Evolutionary conservation across 2,888 invertebrate species (phyloP).

Genomic region (Dolichopus griseipennis): DNA sequence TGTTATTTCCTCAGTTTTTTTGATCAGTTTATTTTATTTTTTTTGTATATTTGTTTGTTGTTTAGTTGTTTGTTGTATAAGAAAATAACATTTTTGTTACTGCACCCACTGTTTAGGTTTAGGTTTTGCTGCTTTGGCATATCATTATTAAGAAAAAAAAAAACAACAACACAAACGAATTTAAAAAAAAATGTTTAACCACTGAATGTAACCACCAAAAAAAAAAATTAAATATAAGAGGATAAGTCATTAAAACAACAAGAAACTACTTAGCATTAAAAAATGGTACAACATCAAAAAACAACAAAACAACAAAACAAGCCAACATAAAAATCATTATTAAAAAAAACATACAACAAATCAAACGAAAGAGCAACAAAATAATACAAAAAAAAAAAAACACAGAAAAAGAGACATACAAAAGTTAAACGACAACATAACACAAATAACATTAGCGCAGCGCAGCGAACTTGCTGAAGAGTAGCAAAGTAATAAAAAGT

Average conservation of each 20-base stretch:
- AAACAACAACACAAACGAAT: not conserved
- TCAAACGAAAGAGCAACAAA: not conserved
- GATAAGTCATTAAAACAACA: constrained; percentile 3
- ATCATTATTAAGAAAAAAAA: not conserved
- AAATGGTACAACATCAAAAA: not conserved
- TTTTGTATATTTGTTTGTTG: not conserved
- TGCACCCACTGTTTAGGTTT: not conserved
- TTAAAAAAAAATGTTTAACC: not conserved
- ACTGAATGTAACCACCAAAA: not conserved
- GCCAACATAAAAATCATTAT: not conserved
- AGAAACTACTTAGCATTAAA: constrained; percentile 4
- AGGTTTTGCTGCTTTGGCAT: not conserved
- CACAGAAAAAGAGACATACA: not conserved
- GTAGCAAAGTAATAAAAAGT: not conserved
- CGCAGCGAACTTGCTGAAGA: no score
- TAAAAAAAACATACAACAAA: not conserved
- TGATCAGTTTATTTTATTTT: not conserved
- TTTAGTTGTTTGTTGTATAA: not conserved
- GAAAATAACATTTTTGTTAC: not conserved
- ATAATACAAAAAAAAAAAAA: not conserved
- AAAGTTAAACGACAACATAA: no score
- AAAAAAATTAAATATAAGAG: not conserved
- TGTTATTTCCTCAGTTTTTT: not conserved
- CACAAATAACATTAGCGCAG: not conserved
- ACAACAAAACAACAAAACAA: not conserved